phyloP scores from a whole-genome alignment of 2,797 vertebrate species.

The Enteromius unitaeniatus region DNA sequence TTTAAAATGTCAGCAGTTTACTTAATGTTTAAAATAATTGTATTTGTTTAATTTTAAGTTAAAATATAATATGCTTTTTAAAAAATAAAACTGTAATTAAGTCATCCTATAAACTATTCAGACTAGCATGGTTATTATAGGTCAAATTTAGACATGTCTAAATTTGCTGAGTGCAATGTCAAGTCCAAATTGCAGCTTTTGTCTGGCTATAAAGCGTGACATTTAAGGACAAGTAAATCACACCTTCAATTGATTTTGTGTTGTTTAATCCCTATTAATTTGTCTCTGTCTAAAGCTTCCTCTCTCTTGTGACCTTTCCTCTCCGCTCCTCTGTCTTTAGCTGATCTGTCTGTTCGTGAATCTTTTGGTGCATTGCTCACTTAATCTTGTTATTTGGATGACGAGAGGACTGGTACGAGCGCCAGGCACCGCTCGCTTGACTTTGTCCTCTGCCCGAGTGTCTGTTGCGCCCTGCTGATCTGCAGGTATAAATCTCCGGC shows the following conservation, averaged over 20 bases:
- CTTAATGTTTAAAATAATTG: background rate
- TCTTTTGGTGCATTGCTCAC: slow-evolving; percentile 14
- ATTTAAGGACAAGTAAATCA: background rate
- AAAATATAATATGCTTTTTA: background rate
- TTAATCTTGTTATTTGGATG: slow-evolving; percentile 27
- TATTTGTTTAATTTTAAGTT: background rate
- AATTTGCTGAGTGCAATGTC: background rate
- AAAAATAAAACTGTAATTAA: background rate
- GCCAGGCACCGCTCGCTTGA: slow-evolving; percentile 27
- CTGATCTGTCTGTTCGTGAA: slow-evolving; percentile 1
- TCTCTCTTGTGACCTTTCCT: background rate
- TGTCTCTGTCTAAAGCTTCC: background rate
- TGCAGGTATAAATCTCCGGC: slow-evolving; percentile 36
- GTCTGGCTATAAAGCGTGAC: background rate
- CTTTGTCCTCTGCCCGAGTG: slow-evolving; percentile 29
- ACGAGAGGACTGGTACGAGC: slow-evolving; percentile 7
- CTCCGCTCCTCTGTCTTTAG: background rate
- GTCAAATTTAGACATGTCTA: background rate
- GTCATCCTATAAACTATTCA: background rate
- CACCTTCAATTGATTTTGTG: background rate
- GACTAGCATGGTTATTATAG: background rate
- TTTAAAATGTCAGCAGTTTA: background rate
- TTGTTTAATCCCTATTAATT: background rate
- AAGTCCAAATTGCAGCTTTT: background rate
- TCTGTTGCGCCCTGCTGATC: slow-evolving; percentile 14